Evolutionary conservation across 2,797 vertebrate genomes (phyloP), one percentile per base, ranked within the genome.

Genomic region (Urocyon cinereoargenteus): DNA sequence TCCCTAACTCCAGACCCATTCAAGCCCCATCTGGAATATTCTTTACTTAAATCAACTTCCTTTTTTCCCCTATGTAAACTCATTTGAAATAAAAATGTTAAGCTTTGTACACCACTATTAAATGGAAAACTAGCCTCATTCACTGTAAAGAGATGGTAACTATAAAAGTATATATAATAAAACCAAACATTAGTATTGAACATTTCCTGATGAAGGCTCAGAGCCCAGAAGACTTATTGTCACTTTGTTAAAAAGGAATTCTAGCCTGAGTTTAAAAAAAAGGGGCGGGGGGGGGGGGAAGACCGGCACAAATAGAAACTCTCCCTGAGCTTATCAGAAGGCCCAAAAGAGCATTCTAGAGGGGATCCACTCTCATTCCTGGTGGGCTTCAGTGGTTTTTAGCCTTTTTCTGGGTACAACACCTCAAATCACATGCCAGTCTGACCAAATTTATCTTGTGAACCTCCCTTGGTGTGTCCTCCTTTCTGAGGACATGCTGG

Each of bases 21-120:
- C 24, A 78, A 72, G 26, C 14, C 36, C 55, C 36, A 78, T 36
- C 90, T 90, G 34, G 36, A 82, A 90, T 73, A 64, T 78, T 36
- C n/a, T 91, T 84, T 87, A 77, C 36, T 59, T 34, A 84, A 70
- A 40, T 94, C 61, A 72, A 64, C 66, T 82, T 92, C 73, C 34
- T 40, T 79, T 83, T 53, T 70, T 53, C 59, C n/a, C n/a, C 45
- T 73, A 45, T 10, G 3, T 62, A 21, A 84, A 93, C 51, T 59
- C 36, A 89, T 36, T 88, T 72, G 62, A 91, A 68, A 62, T 59
- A 31, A 81, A 91, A 81, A 15, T 86, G 72, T 96, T 83, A 70
- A 81, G 57, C 36, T 72, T 59, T 55, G 1, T 61, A n/a, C 45
- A 15, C 16, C 55, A 21, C 16, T 64, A 15, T 49, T 55, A 75